Percentiles rank a stretch among this genome's conserved stretches.
Evolutionary conservation across 2,113 vertebrate species (phyloP).

Genomic region (Uria aalge): DNA sequence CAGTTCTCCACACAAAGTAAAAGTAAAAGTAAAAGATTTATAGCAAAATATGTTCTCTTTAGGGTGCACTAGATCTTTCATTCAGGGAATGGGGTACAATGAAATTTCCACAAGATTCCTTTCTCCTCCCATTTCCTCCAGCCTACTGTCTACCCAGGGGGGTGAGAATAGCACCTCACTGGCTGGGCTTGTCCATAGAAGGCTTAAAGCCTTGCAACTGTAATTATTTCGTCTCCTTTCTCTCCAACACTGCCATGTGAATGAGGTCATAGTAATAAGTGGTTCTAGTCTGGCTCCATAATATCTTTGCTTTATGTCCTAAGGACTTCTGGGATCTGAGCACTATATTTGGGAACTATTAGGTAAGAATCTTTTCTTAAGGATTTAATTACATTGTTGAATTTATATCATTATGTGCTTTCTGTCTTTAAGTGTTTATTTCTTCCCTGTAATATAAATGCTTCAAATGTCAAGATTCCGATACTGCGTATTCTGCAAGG

Average conservation of each 20-base stretch:
- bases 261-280: not conserved
- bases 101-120: not conserved
- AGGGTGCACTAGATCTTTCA: not conserved
- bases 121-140: not conserved
- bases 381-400: not conserved
- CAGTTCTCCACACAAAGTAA: not conserved
- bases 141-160: not conserved
- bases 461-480: not conserved
- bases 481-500: not conserved
- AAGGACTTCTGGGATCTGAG: not conserved
- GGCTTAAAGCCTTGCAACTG: not conserved
- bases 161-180: not conserved
- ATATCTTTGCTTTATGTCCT: not conserved
- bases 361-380: not conserved
- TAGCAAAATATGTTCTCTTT: not conserved
- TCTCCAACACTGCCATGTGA: not conserved
- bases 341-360: not conserved
- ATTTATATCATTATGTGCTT: not conserved
- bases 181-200: not conserved
- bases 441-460: not conserved
- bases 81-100: not conserved
- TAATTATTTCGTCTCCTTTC: not conserved
- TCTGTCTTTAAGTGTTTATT: not conserved
- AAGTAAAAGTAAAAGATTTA: not conserved
- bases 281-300: not conserved